Conservation (phyloP, 2,797 vertebrate genomes). For the Antennarius maculatus region DNA sequence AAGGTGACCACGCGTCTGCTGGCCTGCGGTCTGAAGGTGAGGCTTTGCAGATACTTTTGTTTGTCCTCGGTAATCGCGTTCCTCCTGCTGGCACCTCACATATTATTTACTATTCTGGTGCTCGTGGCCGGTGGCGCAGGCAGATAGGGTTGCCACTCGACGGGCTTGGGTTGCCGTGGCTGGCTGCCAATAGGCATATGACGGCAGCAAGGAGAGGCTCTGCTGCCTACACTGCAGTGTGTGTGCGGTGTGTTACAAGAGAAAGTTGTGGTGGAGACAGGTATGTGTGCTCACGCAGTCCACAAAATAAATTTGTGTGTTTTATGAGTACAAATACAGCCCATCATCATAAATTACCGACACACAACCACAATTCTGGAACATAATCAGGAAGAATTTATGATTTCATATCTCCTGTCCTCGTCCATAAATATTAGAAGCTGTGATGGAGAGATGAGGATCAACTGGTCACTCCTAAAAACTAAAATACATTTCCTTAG, state of each 20-base stretch:
- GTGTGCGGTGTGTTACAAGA: conserved; percentile 22
- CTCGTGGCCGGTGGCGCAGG: conserved; percentile 82
- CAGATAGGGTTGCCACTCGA: conserved; percentile 85
- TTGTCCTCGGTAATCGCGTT: conserved; percentile 74
- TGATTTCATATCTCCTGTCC: conserved; percentile 26
- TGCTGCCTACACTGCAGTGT: conserved; percentile 42
- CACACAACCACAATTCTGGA: conserved; percentile 5
- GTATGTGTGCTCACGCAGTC: conserved; percentile 14
- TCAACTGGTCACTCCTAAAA: background rate
- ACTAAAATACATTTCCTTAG: conserved; percentile 5
- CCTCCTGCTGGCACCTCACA: conserved; percentile 75
- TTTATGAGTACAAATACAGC: conserved; percentile 23
- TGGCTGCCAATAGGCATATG: conserved; percentile 85
- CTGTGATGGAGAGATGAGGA: background rate
- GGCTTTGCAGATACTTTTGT: conserved; percentile 82
- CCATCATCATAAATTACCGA: conserved; percentile 4
- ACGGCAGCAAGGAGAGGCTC: conserved; percentile 83
- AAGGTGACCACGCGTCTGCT: conserved; percentile 53
- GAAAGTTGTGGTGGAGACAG: conserved; percentile 35
- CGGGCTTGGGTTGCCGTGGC: conserved; percentile 84
- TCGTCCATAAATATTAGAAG: conserved; percentile 14
- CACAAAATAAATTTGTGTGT: conserved; percentile 10
- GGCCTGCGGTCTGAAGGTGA: conserved; percentile 69
- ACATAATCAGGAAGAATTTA: conserved; percentile 13
- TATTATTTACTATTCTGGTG: conserved; percentile 93